Base-by-base conservation (phyloP, 2,797 vertebrate species). In the Decapterus maruadsi region DNA sequence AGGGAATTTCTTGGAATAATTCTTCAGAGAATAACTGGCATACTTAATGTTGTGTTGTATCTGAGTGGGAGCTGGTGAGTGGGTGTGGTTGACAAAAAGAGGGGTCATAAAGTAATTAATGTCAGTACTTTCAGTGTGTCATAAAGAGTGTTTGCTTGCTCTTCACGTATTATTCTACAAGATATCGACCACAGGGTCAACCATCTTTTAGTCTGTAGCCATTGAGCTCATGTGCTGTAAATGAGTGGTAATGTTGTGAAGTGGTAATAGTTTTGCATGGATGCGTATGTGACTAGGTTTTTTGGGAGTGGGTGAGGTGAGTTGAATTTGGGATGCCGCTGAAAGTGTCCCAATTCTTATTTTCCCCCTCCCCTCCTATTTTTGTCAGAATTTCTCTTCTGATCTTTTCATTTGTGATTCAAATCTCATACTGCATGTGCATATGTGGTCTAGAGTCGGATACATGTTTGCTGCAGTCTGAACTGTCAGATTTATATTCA, bases 341-440 rank as follows among this genome's bases (percentile, higher is more conserved):
- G 29, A 61, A 80, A 46, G 42, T 78, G 72, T 84, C 73, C 74
- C 68, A 78, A 17, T 72, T 84, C 34, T 0, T 60, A 68, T 59
- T 61, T 26, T 55, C 50, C 26, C n/a, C 40, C 60, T 7, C 51
- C 20, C 43, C 45, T 54, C 20, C 57, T 53, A 11, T 45, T 55
- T 84, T 59, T 72, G 59, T 67, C 65, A 34, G 8, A 45, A 56
- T 17, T 48, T 48, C 19, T 8, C 45, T 48, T 48, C 43, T 66
- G 38, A 65, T 67, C 58, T 69, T 75, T 46, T 67, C 12, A 61
- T 69, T 80, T 83, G 63, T 56, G 68, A 87, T 89, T 84, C 68
- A 69, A 36, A 85, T 73, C 59, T 80, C 75, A 69, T 14, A 17
- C 62, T 22, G 54, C 53, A 6, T 54, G 38, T 68, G 46, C 19